These are phyloP conservation scores for Drosophila pallidifrons DNA, from an alignment of 1,140 invertebrate species.

Conservation along the genomic window DNA sequence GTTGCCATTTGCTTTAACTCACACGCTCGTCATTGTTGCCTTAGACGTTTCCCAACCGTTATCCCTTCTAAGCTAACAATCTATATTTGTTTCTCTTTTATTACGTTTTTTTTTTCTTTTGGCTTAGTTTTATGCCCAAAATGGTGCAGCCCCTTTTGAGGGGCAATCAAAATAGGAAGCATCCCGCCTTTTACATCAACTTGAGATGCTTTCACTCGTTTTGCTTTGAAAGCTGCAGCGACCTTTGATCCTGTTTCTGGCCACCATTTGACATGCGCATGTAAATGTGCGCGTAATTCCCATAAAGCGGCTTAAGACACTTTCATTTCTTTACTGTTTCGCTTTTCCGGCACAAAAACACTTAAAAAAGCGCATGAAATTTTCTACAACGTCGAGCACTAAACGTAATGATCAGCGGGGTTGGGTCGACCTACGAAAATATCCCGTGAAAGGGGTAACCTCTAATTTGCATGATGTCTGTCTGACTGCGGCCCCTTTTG, in stretches of 20 bases:
- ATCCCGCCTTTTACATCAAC: conserved; percentile 54
- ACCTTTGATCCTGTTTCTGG: conserved; percentile 66
- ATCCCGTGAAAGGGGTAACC: conserved; percentile 44
- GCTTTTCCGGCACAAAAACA: conserved; percentile 74
- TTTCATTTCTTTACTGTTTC: conserved; percentile 49
- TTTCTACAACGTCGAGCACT: conserved; percentile 47
- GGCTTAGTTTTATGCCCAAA: conserved; percentile 39
- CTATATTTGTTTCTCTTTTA: conserved; percentile 36
- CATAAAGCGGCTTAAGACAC: conserved; percentile 82
- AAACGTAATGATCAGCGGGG: conserved; percentile 72
- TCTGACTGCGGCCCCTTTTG: conserved; percentile 12
- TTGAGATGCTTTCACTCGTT: conserved; percentile 44
- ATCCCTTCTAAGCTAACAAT: conserved; percentile 46
- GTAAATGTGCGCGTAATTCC: conserved; percentile 75
- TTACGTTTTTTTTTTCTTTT: conserved; percentile 23
- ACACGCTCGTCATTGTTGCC: conserved; percentile 37
- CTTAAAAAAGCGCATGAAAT: conserved; percentile 70
- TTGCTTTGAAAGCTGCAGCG: conserved; percentile 59
- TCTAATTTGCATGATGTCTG: conserved; percentile 69
- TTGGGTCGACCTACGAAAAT: conserved; percentile 32
- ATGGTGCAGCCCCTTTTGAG: conserved; percentile 29
- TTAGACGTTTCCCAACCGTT: conserved; percentile 31
- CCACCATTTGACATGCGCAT: conserved; percentile 72
- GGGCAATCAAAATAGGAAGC: conserved; percentile 58
- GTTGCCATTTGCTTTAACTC: conserved; percentile 33